A percentile compares a stretch with the other conserved stretches of the same genome.
Evolutionary conservation across 35 echinoderm and acorn worm species (phyloP).

Genomic region (Holothuria glaberrima): DNA sequence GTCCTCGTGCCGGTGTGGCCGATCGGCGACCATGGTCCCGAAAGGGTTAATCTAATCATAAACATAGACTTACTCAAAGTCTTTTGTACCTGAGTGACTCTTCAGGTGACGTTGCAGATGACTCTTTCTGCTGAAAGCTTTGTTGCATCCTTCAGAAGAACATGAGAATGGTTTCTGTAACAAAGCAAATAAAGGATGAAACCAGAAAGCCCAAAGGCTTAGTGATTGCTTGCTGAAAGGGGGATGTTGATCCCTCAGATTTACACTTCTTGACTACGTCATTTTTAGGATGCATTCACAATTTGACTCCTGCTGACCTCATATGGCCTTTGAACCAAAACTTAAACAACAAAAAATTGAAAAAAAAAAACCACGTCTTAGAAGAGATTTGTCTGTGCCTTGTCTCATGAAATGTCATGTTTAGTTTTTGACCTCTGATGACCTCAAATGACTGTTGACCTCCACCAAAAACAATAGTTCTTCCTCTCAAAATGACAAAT

Average conservation of each 20-base stretch:
- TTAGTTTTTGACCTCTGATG: not conserved
- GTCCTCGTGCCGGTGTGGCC: too few species aligned
- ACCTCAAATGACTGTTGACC: not conserved
- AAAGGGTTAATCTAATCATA: too few species aligned
- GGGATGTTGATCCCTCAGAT: too few species aligned
- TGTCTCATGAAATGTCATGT: too few species aligned
- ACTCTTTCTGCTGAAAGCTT: constrained; percentile 14
- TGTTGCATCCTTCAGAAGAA: not conserved
- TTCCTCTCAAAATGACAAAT: not conserved
- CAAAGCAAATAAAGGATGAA: not conserved
- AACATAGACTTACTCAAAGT: constrained; percentile 7
- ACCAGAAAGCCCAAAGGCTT: too few species aligned
- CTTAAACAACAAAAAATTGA: too few species aligned
- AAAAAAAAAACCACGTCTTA: too few species aligned
- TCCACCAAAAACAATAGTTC: not conserved
- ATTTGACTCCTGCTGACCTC: not conserved
- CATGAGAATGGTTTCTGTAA: constrained; percentile 12
- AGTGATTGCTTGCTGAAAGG: too few species aligned
- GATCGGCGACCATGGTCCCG: too few species aligned
- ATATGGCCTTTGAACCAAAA: not conserved
- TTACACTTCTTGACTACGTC: too few species aligned
- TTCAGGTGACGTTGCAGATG: constrained; percentile 10
- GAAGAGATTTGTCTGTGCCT: too few species aligned
- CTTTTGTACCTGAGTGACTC: not conserved
- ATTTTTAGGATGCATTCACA: not conserved